Base-by-base conservation (phyloP, 2,113 vertebrate genomes). In the Shinisaurus crocodilurus region DNA sequence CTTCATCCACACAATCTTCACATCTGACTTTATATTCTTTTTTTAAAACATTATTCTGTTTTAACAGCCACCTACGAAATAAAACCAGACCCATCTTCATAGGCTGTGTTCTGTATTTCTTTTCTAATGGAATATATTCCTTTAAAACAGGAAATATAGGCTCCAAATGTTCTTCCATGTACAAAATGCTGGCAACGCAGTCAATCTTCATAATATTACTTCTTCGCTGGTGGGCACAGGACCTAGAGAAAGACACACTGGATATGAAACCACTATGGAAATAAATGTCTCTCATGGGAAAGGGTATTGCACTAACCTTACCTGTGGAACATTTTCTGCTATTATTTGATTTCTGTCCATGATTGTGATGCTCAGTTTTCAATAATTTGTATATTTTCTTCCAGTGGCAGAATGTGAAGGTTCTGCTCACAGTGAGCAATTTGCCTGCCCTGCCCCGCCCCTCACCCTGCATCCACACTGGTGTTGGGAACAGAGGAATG, bases 11-110 rank as follows among this genome's bases (percentile, higher is more conserved):
- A n/a, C 25, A 3, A 82, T 80, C 13, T 1, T 90, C 20, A 1
- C 43, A 82, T 70, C 25, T 82, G 27, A 92, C 45, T 5, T 37
- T 63, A 7, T 3, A 5, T 85, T 91, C 20, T 90, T 90, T 0
- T 0, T 37, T 92, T 54, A 9, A 6, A n/a, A 7, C 40, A 0
- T 15, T 70, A 82, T 90, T 92, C 72, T 72, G 60, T 60, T 82
- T 85, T 91, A 69, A n/a, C 82, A 76, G 57, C 89, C 90, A 83
- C n/a, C 1, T 3, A 75, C 6, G 10, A 84, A 27, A 25, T 67
- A 57, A 93, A 93, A 89, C 29, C 82, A 87, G 80, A 77, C 12
- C 12, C 5, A 3, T 85, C n/a, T n/a, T n/a, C n/a, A n/a, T n/a
- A n/a, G n/a, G n/a, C n/a, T n/a, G n/a, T n/a, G n/a, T n/a, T n/a